These are phyloP conservation scores for Drosophila ustulata DNA, from an alignment of 2,888 invertebrate species.

Conservation along the genomic window DNA sequence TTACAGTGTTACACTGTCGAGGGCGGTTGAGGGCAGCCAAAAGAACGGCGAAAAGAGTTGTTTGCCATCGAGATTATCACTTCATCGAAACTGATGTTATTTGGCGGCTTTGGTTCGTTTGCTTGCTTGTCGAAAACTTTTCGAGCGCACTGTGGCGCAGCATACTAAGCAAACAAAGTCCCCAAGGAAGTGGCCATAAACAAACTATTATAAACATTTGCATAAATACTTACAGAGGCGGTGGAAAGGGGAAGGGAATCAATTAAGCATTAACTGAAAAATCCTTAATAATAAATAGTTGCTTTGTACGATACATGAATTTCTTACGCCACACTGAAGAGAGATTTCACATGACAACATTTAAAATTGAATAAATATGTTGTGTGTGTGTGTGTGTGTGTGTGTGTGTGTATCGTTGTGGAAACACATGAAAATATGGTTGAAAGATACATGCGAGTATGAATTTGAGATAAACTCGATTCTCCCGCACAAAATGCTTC, in stretches of 20 bases:
- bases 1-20: constrained; percentile 49
- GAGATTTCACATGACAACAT: constrained; percentile 13
- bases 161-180: not conserved
- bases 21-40: constrained; percentile 9
- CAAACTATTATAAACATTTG: constrained; percentile 1
- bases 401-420: constrained; percentile 18
- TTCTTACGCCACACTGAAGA: not conserved
- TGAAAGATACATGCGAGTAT: constrained; percentile 31
- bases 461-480: constrained; percentile 63
- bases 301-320: not conserved
- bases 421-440: constrained; percentile 20
- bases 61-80: constrained; percentile 67
- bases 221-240: not conserved
- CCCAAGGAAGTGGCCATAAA: not conserved
- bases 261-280: not conserved
- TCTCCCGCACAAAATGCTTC: constrained; percentile 53
- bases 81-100: constrained; percentile 54
- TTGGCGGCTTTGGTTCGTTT: constrained; percentile 19
- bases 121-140: constrained; percentile 16
- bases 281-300: constrained; percentile 5
- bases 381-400: constrained; percentile 1
- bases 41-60: constrained; percentile 43
- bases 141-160: constrained; percentile 8
- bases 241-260: not conserved
- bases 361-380: constrained; percentile 20